Evolutionary conservation across 2,797 vertebrate genomes (phyloP).

Genomic region (Brotogeris chrysoptera): DNA sequence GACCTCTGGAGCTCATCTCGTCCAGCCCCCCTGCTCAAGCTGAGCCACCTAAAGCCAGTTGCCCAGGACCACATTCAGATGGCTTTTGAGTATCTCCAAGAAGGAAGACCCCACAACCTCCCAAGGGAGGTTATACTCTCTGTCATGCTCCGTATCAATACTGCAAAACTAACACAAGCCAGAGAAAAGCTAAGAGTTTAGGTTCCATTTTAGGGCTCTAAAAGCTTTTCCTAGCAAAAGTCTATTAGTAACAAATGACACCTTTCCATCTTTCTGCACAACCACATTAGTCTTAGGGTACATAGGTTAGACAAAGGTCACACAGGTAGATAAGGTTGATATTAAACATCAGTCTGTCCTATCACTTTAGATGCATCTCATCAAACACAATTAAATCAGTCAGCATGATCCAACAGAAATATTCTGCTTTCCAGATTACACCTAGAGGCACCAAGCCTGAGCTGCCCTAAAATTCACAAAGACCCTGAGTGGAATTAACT

Average conservation of each 20-base stretch:
- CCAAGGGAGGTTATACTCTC: neutral
- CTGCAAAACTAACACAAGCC: neutral
- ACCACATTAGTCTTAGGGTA: neutral
- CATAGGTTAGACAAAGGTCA: neutral
- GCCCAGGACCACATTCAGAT: neutral
- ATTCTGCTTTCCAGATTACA: neutral
- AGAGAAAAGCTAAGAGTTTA: neutral
- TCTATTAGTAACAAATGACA: neutral
- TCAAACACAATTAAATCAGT: neutral
- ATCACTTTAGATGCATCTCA: neutral
- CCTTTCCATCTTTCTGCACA: neutral
- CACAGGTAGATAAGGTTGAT: neutral
- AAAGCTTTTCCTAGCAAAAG: neutral
- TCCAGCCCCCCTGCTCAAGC: neutral
- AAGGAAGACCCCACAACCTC: neutral
- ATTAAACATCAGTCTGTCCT: neutral
- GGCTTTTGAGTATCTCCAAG: neutral
- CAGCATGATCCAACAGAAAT: neutral
- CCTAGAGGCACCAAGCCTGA: neutral
- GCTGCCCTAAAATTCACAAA: neutral
- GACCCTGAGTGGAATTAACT: neutral
- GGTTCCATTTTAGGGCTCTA: neutral
- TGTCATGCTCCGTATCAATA: neutral
- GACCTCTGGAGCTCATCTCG: neutral
- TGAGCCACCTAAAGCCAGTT: rapidly evolving